Base-by-base conservation (phyloP, 1,140 invertebrate species). In the Zaprionus vittiger region DNA sequence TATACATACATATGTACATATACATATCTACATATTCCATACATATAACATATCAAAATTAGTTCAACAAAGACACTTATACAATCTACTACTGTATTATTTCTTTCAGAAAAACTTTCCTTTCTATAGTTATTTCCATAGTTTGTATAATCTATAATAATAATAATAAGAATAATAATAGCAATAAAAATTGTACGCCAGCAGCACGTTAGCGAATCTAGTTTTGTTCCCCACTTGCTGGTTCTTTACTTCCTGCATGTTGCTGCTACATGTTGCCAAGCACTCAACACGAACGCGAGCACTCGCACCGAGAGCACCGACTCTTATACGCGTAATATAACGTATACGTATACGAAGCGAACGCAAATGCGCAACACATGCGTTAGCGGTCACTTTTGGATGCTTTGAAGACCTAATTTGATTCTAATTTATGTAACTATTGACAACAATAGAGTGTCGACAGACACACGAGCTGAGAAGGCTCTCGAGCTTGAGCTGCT, bases 401-500 rank as follows among this genome's bases (percentile, higher is more conserved):
- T 20, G 26, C 56, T 64, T 70, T 69, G 59, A 65, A 71, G 77
- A 76, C 76, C 72, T 79, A 81, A 81, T 81, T 81, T 68, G 67
- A 79, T 81, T 76, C 72, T 71, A 81, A 79, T 79, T 79, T 79
- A 79, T 81, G 79, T 79, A 81, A 79, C 76, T 79, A 69, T 81
- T 81, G 79, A 71, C 76, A 81, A 71, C 70, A 78, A 78, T 66
- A 56, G 72, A 68, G 65, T 66, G 75, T 49, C 22, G 61, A 66
- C 41, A 54, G 61, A 66, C 41, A 54, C 49, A 62, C 20, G 47
- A 52, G 47, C 47, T 52, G 9, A 14, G 49, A 34, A 34, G 49
- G 55, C 64, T 34, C 73, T 76, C 47, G 47, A 22, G 47, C 47
- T 66, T 34, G 71, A 62, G 26, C 17, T 7, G 66, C 47, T 66